Evolutionary conservation across 2,113 vertebrate genomes (phyloP).

Genomic region (Catharus bicknelli): DNA sequence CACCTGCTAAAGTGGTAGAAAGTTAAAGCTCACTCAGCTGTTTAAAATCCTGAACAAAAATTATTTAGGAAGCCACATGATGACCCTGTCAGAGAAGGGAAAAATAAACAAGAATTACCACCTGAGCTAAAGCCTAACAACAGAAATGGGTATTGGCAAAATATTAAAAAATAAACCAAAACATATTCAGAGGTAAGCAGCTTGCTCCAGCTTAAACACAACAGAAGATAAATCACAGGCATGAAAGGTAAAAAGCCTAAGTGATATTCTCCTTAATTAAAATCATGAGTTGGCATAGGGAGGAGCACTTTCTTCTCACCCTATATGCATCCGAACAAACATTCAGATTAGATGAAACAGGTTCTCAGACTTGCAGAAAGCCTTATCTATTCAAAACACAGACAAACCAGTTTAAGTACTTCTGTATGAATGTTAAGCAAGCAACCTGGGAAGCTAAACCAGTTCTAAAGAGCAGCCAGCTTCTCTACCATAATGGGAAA

Average conservation of each 20-base stretch:
- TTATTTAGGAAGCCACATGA: neutral
- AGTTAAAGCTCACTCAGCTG: neutral
- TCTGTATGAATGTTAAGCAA: neutral
- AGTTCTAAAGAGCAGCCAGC: neutral
- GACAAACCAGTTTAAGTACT: conserved; percentile 42
- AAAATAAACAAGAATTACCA: neutral
- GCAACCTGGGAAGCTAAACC: conserved; percentile 6
- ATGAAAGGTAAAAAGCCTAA: neutral
- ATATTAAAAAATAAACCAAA: neutral
- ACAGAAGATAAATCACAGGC: neutral
- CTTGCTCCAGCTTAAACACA: neutral
- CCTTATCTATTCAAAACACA: conserved; percentile 7
- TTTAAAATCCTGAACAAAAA: neutral
- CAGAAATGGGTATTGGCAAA: neutral
- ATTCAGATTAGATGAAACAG: neutral
- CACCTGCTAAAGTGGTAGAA: neutral
- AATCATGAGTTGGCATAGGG: neutral
- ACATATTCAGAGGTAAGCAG: neutral
- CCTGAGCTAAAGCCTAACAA: accelerated
- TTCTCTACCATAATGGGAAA: neutral
- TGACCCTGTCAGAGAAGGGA: neutral
- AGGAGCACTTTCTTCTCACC: conserved; percentile 2
- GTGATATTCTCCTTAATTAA: neutral
- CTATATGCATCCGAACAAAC: neutral
- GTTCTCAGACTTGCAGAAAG: conserved; percentile 11